Conservation (phyloP, 2,888 invertebrate species). For the Lochmaea crataegi region DNA sequence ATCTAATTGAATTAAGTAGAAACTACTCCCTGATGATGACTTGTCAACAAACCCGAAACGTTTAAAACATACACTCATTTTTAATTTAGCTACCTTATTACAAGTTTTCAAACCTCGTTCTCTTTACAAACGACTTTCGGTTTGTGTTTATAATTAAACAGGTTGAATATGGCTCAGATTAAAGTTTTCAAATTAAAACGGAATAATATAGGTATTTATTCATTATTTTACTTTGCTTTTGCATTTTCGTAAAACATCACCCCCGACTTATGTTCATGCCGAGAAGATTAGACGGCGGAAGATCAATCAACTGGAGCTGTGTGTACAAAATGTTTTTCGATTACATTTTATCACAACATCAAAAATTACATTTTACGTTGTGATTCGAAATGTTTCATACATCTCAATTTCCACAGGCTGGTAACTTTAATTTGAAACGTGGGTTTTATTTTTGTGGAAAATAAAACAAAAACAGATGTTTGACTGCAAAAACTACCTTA, state of each 20-base stretch:
- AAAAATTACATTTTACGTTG: not conserved
- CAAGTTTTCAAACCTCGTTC: too few species aligned
- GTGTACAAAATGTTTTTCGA: not conserved
- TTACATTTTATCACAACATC: not conserved
- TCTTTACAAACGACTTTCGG: not conserved
- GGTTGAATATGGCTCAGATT: not conserved
- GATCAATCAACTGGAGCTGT: not conserved
- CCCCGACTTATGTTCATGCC: not conserved
- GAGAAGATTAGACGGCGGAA: not conserved
- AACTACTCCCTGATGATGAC: too few species aligned
- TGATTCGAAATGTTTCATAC: not conserved
- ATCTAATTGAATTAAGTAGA: too few species aligned
- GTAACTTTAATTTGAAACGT: not conserved
- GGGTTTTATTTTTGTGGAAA: too few species aligned
- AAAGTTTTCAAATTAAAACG: slow-evolving; percentile 7
- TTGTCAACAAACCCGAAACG: too few species aligned
- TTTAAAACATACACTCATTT: too few species aligned
- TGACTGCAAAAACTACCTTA: too few species aligned
- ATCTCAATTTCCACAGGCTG: not conserved
- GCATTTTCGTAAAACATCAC: not conserved
- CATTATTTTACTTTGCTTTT: not conserved
- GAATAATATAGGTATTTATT: not conserved
- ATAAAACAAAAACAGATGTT: too few species aligned
- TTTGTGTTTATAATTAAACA: not conserved
- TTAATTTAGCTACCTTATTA: too few species aligned